phyloP scores from a whole-genome alignment of 2,888 invertebrate genomes.

The Clanis bilineata region DNA sequence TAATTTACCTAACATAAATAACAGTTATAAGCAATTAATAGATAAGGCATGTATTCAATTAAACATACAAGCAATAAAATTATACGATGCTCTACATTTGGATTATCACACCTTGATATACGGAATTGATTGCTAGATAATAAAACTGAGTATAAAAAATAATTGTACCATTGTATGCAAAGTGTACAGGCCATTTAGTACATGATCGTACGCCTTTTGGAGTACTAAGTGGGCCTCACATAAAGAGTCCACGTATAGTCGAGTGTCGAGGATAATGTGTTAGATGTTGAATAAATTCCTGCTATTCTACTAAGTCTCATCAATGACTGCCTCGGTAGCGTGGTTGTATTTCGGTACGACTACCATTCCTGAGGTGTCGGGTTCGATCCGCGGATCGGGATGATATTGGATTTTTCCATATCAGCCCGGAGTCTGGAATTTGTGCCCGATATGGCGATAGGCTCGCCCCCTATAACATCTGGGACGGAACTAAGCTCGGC shows the following conservation, averaged over 20 bases:
- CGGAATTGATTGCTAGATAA: slow-evolving; percentile 38
- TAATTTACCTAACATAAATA: neutral
- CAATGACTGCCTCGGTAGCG: too few species aligned
- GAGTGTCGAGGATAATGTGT: neutral
- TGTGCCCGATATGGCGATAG: too few species aligned
- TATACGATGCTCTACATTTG: slow-evolving; percentile 18
- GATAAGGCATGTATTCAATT: slow-evolving; percentile 7
- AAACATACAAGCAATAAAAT: slow-evolving; percentile 9
- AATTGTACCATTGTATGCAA: slow-evolving; percentile 73
- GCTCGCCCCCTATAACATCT: too few species aligned
- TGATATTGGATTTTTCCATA: too few species aligned
- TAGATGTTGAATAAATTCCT: neutral
- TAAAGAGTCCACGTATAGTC: slow-evolving; percentile 24
- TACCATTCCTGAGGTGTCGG: too few species aligned
- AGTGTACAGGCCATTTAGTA: slow-evolving; percentile 59
- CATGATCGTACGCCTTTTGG: slow-evolving; percentile 61
- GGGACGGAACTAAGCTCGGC: too few species aligned
- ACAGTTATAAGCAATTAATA: neutral
- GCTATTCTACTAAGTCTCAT: neutral
- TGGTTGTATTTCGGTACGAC: too few species aligned
- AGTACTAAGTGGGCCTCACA: slow-evolving; percentile 75
- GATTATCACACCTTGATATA: slow-evolving; percentile 21
- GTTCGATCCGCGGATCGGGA: too few species aligned
- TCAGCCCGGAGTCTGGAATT: too few species aligned
- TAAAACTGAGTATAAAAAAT: slow-evolving; percentile 58